A percentile compares a stretch with the other conserved stretches of the same genome.
phyloP scores from a whole-genome alignment of 2,888 invertebrate genomes.

The Amorpha juglandis region DNA sequence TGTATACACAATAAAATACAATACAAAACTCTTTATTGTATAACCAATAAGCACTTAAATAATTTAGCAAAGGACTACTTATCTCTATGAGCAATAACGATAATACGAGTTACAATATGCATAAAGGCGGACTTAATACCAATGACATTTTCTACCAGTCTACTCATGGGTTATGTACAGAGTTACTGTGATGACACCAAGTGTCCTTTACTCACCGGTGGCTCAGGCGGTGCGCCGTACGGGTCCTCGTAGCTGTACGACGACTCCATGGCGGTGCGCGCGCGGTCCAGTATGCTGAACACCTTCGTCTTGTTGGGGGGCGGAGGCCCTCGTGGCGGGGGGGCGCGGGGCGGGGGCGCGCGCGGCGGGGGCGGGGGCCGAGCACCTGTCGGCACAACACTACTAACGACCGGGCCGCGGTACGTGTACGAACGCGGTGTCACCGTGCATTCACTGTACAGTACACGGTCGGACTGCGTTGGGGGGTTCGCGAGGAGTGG shows the following conservation, averaged over 20 bases:
- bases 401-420: conserved; percentile 46
- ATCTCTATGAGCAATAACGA: no score
- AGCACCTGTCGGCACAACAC: conserved; percentile 37
- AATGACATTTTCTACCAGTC: no score
- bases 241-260: conserved; percentile 86
- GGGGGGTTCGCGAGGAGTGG: conserved; percentile 35
- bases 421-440: conserved; percentile 51
- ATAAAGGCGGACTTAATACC: no score
- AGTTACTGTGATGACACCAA: no score
- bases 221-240: conserved; percentile 63
- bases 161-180: no score
- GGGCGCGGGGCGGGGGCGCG: conserved; percentile 61
- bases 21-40: no score
- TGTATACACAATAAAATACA: no score
- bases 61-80: no score
- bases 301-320: conserved; percentile 89
- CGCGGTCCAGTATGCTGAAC: conserved; percentile 92
- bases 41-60: no score
- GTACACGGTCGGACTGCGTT: conserved; percentile 34
- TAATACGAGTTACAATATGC: no score
- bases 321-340: conserved; percentile 77
- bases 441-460: conserved; percentile 52
- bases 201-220: conserved; percentile 53
- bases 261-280: conserved; percentile 92
- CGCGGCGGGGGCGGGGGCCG: conserved; percentile 46